A percentile compares a stretch with the other conserved stretches of the same genome.
Conservation (phyloP, 2,888 invertebrate species). For the Platycheirus albimanus region DNA sequence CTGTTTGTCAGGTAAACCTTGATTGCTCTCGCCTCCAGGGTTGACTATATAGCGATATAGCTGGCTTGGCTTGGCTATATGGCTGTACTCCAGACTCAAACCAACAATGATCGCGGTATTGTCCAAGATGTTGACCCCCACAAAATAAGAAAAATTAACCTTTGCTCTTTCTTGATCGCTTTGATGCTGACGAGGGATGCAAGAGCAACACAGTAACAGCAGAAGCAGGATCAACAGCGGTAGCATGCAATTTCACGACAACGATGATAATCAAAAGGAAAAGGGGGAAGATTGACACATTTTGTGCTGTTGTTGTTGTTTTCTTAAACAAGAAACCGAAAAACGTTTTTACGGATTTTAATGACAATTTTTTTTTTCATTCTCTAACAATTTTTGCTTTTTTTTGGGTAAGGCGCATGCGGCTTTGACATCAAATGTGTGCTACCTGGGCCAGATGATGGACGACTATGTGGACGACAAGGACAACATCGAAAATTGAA, state of each 20-base stretch:
- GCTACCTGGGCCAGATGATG: conserved; percentile 68
- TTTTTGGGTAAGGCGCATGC: conserved; percentile 36
- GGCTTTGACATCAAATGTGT: conserved; percentile 37
- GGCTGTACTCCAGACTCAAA: conserved; percentile 1
- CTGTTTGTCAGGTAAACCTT: conserved; percentile 65
- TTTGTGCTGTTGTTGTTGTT: conserved; percentile 30
- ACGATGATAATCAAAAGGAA: neutral
- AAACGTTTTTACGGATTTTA: conserved; percentile 69
- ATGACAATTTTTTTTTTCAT: conserved; percentile 66
- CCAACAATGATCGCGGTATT: conserved; percentile 41
- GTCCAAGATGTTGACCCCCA: conserved; percentile 73
- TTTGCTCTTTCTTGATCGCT: conserved; percentile 60
- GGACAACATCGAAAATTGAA: conserved; percentile 3
- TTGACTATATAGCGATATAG: conserved; percentile 30
- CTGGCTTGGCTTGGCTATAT: conserved; percentile 3
- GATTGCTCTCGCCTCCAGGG: conserved; percentile 62
- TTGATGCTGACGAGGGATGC: conserved; percentile 17
- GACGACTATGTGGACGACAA: conserved; percentile 43
- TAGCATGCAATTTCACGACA: neutral
- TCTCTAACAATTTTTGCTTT: conserved; percentile 7
- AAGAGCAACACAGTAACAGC: no score
- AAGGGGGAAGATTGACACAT: conserved; percentile 60
- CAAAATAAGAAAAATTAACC: conserved; percentile 73
- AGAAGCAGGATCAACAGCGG: no score
- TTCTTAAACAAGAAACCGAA: conserved; percentile 32